Base-by-base conservation (phyloP, 1,140 invertebrate species). In the Nomia melanderi region DNA sequence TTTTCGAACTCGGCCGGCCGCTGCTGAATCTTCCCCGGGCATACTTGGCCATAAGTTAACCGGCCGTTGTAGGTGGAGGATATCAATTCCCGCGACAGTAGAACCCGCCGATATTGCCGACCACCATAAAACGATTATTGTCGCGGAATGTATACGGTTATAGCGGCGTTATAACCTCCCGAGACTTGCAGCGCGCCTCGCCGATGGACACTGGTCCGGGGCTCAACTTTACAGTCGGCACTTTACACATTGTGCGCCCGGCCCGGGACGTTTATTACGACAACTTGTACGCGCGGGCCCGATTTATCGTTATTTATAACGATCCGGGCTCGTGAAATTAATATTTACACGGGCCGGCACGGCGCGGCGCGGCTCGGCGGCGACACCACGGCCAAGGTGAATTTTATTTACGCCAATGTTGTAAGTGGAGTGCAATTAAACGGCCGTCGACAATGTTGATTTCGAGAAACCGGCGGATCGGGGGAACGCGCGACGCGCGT, bases 51-150 rank as follows among this genome's bases (percentile, higher is more conserved):
- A 78, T 83, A 83, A 82, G 75, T 83, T 83, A 70, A 54, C 59
- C 65, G 70, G 29, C 81, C 70, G 78, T 84, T 78, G 83, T 84
- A 84, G 83, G 83, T 84, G 82, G 82, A 81, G 83, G 74, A 84
- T 84, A 84, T 86, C 87, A 81, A 78, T 75, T 79, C 71, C 70
- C 80, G 73, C 54, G 64, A 69, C 66, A 62, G 82, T 77, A 75
- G 70, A 81, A 83, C 69, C 79, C 78, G 80, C 84, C 87, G 87
- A 90, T 88, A 89, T 86, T 85, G 79, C 79, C 83, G 82, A 81
- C 81, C 81, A 84, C 90, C 89, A 90, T 92, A 90, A 92, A 91
- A 88, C 90, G 89, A 92, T 91, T 92, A 92, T 92, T 91, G 91
- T 91, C 90, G 86, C 84, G 85, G 86, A 90, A 89, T 89, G 90